phyloP scores from a whole-genome alignment of 2,113 vertebrate genomes.

The Columba livia region DNA sequence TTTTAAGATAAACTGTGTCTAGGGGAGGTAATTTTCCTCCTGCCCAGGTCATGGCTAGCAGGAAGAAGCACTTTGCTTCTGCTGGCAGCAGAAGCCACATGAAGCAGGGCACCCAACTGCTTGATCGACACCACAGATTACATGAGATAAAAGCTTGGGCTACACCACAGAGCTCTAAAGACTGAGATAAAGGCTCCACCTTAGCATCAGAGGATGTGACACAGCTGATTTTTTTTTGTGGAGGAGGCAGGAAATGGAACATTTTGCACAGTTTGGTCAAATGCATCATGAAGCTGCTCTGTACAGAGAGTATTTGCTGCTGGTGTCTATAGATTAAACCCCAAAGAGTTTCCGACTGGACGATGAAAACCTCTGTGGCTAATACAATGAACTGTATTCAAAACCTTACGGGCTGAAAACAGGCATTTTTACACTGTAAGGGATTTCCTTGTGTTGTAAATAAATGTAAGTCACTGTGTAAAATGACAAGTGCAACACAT shows the following conservation, averaged over 20 bases:
- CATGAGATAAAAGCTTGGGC: background rate
- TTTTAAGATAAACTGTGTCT: background rate
- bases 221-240: background rate
- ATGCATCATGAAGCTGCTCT: background rate
- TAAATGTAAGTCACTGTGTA: background rate
- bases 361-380: background rate
- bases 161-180: rapidly evolving
- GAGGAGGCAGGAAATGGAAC: slow-evolving; percentile 14
- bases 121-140: background rate
- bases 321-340: background rate
- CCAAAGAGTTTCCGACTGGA: background rate
- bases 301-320: background rate
- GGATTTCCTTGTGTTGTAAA: background rate
- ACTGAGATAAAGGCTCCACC: background rate
- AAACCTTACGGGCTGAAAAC: background rate
- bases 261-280: background rate
- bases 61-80: background rate
- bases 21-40: background rate
- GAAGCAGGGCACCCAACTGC: background rate
- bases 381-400: background rate
- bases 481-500: background rate
- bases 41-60: background rate
- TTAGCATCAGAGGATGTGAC: slow-evolving; percentile 1
- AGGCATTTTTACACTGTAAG: background rate
- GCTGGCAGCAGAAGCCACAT: background rate